Conservation (phyloP, 2,888 invertebrate genomes). For the Agrilus mali region DNA sequence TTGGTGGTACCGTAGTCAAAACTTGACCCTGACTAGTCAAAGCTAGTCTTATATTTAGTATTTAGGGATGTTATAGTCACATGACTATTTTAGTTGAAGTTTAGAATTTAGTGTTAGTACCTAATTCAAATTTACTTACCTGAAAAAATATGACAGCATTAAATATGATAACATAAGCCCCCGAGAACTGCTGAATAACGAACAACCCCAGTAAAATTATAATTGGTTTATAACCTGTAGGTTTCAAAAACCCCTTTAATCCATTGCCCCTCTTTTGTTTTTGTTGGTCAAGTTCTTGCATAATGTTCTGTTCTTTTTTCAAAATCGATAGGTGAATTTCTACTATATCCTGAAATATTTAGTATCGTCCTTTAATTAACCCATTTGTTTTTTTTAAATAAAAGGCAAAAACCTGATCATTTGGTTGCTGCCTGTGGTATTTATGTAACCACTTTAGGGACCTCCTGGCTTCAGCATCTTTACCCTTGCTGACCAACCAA, state of each 20-base stretch:
- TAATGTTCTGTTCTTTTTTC: slow-evolving; percentile 40
- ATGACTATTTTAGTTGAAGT: too few species aligned
- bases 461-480: neutral
- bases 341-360: slow-evolving; percentile 30
- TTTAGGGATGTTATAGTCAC: too few species aligned
- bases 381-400: too few species aligned
- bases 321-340: slow-evolving; percentile 40
- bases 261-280: slow-evolving; percentile 26
- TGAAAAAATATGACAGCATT: slow-evolving; percentile 47
- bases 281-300: slow-evolving; percentile 30
- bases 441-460: neutral
- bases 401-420: too few species aligned
- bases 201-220: slow-evolving; percentile 42
- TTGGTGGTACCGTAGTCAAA: too few species aligned
- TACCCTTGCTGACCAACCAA: neutral
- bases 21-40: too few species aligned
- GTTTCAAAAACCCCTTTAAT: slow-evolving; percentile 35
- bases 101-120: too few species aligned
- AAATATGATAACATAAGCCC: slow-evolving; percentile 48
- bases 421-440: too few species aligned
- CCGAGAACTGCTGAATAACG: slow-evolving; percentile 46
- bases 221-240: slow-evolving; percentile 47
- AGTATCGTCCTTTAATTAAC: too few species aligned
- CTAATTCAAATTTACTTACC: slow-evolving; percentile 21
- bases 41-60: too few species aligned